A percentile compares a stretch with the other conserved stretches of the same genome.
These are phyloP conservation scores for Xenentodon cancila DNA, from an alignment of 2,797 vertebrate genomes.

Conservation along the genomic window DNA sequence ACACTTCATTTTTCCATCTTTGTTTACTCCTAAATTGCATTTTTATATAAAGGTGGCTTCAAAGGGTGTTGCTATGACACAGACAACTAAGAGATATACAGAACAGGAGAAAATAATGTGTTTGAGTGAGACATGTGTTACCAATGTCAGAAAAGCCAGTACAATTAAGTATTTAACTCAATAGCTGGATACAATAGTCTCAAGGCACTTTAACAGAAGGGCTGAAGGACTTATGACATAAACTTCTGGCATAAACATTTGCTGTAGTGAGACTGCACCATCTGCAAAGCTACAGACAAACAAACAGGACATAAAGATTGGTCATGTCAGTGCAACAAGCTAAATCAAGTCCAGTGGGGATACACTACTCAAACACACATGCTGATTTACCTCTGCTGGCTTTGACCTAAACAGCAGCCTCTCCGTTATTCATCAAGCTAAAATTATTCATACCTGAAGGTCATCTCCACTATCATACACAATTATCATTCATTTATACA, in stretches of 20 bases:
- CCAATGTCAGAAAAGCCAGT: conserved; percentile 36
- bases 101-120: conserved; percentile 7
- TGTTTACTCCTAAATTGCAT: not conserved
- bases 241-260: conserved; percentile 29
- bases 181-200: conserved; percentile 41
- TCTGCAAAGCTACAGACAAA: conserved; percentile 4
- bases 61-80: not conserved
- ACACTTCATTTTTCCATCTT: conserved; percentile 7
- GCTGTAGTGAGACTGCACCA: conserved; percentile 25
- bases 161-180: conserved; percentile 38
- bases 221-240: conserved; percentile 20
- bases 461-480: not conserved
- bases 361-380: conserved; percentile 12
- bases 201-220: conserved; percentile 24
- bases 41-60: not conserved
- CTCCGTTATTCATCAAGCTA: conserved; percentile 23
- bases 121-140: conserved; percentile 13
- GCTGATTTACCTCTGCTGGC: conserved; percentile 11
- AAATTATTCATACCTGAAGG: not conserved
- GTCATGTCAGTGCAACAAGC: conserved; percentile 1
- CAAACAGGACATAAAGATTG: not conserved
- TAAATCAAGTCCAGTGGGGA: conserved; percentile 15
- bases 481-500: not conserved
- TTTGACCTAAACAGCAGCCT: conserved; percentile 19
- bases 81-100: conserved; percentile 14